Base-by-base conservation (phyloP, 2,113 vertebrate genomes). In the Sinocyclocheilus rhinocerous region DNA sequence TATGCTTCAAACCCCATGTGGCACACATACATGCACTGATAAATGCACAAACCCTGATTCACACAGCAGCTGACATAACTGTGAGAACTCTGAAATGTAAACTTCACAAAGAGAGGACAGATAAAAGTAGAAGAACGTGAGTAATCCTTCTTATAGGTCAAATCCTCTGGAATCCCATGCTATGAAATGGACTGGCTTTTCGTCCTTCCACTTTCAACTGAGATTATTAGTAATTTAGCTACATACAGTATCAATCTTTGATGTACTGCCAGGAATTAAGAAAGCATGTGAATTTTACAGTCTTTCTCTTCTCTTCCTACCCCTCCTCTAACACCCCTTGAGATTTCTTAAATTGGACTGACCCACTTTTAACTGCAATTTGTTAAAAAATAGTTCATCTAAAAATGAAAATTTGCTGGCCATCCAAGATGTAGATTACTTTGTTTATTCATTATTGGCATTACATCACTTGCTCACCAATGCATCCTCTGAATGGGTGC, bases 151-250 rank as follows among this genome's bases (percentile, higher is more conserved):
- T 80, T 61, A 12, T 20, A 45, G 57, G 57, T 80, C 4, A 63
- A 59, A 80, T 63, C 78, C 77, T n/a, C 6, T 63, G 78, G 42
- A 80, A 63, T 80, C 57, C 57, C 57, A 55, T 22, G 33, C 4
- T 22, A 80, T 36, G 13, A n/a, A 39, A 33, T 0, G 6, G 3
- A 42, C 33, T 59, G 36, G 36, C 36, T 24, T 42, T 77, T 72
- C 20, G 8, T 12, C n/a, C 13, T 1, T 50, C 61, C 26, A 70
- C 18, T n/a, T 75, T 75, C 29, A 45, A n/a, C 81, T 72, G 1
- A 39, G n/a, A 45, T 84, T 11, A 59, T 84, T 84, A 75, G 29
- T 36, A 72, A 63, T 80, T 57, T 18, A 84, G 69, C 33, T 26
- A n/a, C 29, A 73, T n/a, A 50, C 48, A 13, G 11, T 12, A 33